Evolutionary conservation across 1,140 invertebrate genomes (phyloP).

Genomic region (Caenorhabditis tropicalis): DNA sequence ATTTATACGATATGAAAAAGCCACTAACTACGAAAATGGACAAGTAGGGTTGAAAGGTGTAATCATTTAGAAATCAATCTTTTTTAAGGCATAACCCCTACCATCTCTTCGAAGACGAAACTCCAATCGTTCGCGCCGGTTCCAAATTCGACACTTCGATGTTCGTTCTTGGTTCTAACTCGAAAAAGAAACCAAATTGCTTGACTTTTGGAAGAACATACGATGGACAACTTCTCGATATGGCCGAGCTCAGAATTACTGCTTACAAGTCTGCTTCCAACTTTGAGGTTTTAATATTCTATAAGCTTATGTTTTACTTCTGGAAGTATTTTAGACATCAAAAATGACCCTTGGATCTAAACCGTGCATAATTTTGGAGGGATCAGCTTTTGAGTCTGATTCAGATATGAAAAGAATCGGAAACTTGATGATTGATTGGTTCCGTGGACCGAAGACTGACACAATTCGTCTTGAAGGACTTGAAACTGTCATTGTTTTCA

Average conservation of each 20-base stretch:
- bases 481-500: constrained; percentile 90
- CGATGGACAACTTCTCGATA: constrained; percentile 88
- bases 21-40: constrained; percentile 72
- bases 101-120: constrained; percentile 84
- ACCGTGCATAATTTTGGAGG: constrained; percentile 90
- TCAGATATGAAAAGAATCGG: constrained; percentile 82
- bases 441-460: constrained; percentile 83
- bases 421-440: constrained; percentile 89
- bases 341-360: constrained; percentile 85
- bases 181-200: constrained; percentile 92
- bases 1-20: constrained; percentile 78
- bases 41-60: constrained; percentile 45
- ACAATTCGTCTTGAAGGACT: constrained; percentile 83
- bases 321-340: constrained; percentile 74
- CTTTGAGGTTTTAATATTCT: constrained; percentile 81
- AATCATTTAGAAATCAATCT: background rate
- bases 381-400: constrained; percentile 86
- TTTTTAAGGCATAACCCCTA: constrained; percentile 80
- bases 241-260: constrained; percentile 92
- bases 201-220: constrained; percentile 86
- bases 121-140: constrained; percentile 81
- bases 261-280: constrained; percentile 82
- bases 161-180: constrained; percentile 76
- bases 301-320: constrained; percentile 32
- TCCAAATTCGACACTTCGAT: constrained; percentile 86